A percentile compares a stretch with the other conserved stretches of the same genome.
These are phyloP conservation scores for Harmothoe impar DNA, from an alignment of 2,888 invertebrate species.

Conservation along the genomic window DNA sequence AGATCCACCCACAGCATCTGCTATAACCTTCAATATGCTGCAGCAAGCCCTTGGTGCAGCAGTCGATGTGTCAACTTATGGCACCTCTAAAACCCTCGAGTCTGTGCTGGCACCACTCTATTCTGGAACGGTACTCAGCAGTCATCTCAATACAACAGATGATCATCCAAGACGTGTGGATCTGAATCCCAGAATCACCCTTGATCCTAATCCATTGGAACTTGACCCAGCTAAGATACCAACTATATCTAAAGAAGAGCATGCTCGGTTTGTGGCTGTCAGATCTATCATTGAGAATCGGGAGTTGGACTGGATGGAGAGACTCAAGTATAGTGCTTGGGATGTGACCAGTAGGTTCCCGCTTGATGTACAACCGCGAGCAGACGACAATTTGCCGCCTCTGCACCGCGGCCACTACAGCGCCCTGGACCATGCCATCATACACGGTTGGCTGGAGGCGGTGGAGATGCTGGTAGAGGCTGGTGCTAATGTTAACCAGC, in stretches of 20 bases:
- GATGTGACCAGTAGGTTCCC: neutral
- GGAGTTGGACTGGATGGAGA: neutral
- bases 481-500: neutral
- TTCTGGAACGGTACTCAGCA: too few relatives aligned
- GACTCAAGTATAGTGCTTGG: neutral
- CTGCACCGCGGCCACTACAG: neutral
- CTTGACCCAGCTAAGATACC: neutral
- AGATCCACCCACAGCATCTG: too few relatives aligned
- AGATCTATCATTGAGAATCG: neutral
- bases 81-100: too few relatives aligned
- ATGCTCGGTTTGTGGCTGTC: neutral
- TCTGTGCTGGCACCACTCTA: too few relatives aligned
- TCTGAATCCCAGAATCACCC: neutral
- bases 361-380: neutral
- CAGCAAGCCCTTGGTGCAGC: too few relatives aligned
- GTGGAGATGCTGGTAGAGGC: neutral
- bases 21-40: too few relatives aligned
- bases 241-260: neutral
- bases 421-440: neutral
- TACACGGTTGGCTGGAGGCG: neutral
- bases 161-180: too few relatives aligned
- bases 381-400: neutral
- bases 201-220: neutral
- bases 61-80: too few relatives aligned
- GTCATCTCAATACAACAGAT: too few relatives aligned